These are phyloP conservation scores for Chelonoidis abingdonii DNA, from an alignment of 2,113 vertebrate genomes.

Conservation along the genomic window DNA sequence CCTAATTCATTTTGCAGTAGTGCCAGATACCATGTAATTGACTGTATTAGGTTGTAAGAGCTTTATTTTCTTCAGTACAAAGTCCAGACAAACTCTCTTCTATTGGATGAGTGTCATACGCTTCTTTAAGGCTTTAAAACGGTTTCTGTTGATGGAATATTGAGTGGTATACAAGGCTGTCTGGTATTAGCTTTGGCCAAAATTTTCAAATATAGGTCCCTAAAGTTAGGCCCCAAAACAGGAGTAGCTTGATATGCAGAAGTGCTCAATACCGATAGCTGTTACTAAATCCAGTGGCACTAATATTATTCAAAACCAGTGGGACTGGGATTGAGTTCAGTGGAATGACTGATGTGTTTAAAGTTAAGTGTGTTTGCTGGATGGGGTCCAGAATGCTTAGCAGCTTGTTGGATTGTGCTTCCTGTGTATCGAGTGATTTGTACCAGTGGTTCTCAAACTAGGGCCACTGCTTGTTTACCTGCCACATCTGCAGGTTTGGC, in stretches of 20 bases:
- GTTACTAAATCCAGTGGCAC: neutral
- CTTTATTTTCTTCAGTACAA: conserved; percentile 50
- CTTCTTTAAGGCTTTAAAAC: conserved; percentile 18
- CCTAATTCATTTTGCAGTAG: conserved; percentile 64
- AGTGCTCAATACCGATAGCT: neutral
- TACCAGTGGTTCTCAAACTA: neutral
- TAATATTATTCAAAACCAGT: neutral
- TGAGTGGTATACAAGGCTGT: neutral
- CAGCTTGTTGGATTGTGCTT: neutral
- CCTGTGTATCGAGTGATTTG: neutral
- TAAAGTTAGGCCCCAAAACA: neutral
- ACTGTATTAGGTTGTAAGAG: conserved; percentile 52
- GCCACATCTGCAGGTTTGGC: too few relatives aligned
- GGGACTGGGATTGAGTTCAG: neutral
- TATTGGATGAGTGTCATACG: conserved; percentile 35
- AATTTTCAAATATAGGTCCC: neutral
- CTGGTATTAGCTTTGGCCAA: neutral
- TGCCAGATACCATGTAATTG: conserved; percentile 61
- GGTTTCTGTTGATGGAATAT: neutral
- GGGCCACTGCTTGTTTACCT: too few relatives aligned
- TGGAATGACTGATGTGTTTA: neutral
- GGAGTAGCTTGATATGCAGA: neutral
- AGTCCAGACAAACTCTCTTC: conserved; percentile 18
- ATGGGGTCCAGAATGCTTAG: neutral
- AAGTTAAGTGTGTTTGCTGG: fast-evolving